These are phyloP conservation scores for Thymelicus lineola DNA, from an alignment of 2,888 invertebrate species.

Conservation along the genomic window DNA sequence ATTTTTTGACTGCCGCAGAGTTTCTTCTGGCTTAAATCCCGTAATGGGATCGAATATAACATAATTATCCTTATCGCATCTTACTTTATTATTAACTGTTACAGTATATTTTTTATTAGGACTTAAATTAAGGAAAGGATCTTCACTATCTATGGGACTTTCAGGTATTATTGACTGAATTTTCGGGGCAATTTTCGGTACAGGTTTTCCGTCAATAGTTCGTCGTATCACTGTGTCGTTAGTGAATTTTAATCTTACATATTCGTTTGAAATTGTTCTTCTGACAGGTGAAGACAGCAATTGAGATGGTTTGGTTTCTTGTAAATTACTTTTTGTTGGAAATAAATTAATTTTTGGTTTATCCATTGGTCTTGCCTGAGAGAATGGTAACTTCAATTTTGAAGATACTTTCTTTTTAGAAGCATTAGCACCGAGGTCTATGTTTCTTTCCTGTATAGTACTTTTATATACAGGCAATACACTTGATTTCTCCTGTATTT, in stretches of 20 bases:
- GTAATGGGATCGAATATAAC: conserved; percentile 80
- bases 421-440: conserved; percentile 59
- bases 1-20: conserved; percentile 57
- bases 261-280: conserved; percentile 82
- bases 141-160: conserved; percentile 79
- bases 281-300: conserved; percentile 72
- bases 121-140: conserved; percentile 77
- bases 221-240: conserved; percentile 76
- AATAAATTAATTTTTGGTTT: conserved; percentile 78
- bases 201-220: conserved; percentile 76
- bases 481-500: conserved; percentile 63
- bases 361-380: conserved; percentile 74
- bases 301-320: conserved; percentile 67
- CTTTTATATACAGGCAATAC: conserved; percentile 74
- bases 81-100: conserved; percentile 79
- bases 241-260: conserved; percentile 75
- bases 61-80: conserved; percentile 83
- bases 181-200: conserved; percentile 79
- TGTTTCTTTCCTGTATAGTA: conserved; percentile 58
- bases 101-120: conserved; percentile 84
- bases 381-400: conserved; percentile 76
- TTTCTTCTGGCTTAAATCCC: conserved; percentile 72
- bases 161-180: conserved; percentile 82
- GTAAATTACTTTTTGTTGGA: conserved; percentile 64
- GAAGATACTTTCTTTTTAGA: conserved; percentile 68